These are phyloP conservation scores for Perca schrenkii DNA, from an alignment of 2,113 vertebrate genomes.

Conservation along the genomic window DNA sequence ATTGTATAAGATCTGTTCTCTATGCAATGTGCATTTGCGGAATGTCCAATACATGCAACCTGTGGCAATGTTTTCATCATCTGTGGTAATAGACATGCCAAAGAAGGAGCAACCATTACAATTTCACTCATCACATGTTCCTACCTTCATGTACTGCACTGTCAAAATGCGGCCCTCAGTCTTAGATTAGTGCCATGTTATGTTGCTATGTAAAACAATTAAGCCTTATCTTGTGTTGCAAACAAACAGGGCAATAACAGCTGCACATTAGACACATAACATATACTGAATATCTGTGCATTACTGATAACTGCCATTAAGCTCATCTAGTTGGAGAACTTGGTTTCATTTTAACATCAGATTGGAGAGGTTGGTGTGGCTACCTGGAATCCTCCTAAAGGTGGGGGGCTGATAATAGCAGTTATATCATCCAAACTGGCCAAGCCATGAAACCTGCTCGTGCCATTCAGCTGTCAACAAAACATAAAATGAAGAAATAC, in stretches of 20 bases:
- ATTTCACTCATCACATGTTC: background rate
- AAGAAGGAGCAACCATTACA: background rate
- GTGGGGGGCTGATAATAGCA: constrained; percentile 88
- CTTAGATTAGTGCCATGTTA: constrained; percentile 1
- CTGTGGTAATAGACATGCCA: constrained; percentile 9
- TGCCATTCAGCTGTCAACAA: constrained; percentile 87
- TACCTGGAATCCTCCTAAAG: constrained; percentile 92
- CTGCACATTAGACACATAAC: background rate
- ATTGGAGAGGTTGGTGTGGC: constrained; percentile 54
- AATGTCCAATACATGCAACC: constrained; percentile 7
- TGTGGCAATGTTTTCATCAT: constrained; percentile 41
- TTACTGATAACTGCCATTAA: background rate
- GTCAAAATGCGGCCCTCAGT: constrained; percentile 19
- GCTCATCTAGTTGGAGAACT: constrained; percentile 4
- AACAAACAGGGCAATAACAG: constrained; percentile 5
- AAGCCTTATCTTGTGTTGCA: background rate
- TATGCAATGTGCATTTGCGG: constrained; percentile 1
- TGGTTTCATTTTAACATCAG: constrained; percentile 39
- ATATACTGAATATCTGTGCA: constrained; percentile 8
- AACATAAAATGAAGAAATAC: constrained; percentile 63
- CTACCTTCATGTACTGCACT: background rate
- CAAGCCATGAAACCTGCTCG: constrained; percentile 85
- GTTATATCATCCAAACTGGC: constrained; percentile 87
- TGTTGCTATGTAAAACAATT: constrained; percentile 33
- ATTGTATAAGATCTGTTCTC: background rate